Evolutionary conservation across 2,888 invertebrate genomes (phyloP).

Genomic region (Rambutsinella grinnellia): DNA sequence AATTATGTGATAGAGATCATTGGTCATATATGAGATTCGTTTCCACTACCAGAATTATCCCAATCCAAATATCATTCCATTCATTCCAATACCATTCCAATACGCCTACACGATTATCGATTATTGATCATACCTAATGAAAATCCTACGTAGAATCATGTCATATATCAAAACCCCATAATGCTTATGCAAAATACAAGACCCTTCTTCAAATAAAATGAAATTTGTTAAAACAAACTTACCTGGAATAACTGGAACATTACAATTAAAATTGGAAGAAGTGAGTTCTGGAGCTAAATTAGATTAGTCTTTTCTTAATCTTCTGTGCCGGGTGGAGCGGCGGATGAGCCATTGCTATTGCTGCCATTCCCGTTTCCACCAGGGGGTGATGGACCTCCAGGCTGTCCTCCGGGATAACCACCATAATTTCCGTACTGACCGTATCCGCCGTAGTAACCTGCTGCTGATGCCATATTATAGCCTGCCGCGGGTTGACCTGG

Average conservation of each 20-base stretch:
- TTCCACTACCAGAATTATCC: background rate
- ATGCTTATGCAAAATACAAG: too few relatives aligned
- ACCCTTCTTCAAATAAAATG: too few relatives aligned
- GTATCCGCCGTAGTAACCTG: constrained; percentile 32
- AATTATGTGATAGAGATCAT: constrained; percentile 4
- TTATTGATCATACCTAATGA: background rate
- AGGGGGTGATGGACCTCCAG: constrained; percentile 39
- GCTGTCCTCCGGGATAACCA: constrained; percentile 65
- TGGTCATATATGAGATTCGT: background rate
- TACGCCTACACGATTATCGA: background rate
- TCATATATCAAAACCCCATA: too few relatives aligned
- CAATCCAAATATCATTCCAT: background rate
- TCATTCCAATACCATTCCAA: background rate
- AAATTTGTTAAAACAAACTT: too few relatives aligned
- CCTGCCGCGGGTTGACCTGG: too few relatives aligned
- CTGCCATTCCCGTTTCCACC: constrained; percentile 32
- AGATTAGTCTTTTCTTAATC: constrained; percentile 45
- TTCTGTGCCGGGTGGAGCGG: constrained; percentile 60
- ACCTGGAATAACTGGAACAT: constrained; percentile 30
- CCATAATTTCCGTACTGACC: constrained; percentile 43
- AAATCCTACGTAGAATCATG: too few relatives aligned
- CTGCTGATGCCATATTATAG: constrained; percentile 27
- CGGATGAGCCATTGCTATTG: constrained; percentile 26
- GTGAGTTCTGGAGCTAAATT: constrained; percentile 8
- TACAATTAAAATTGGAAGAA: constrained; percentile 36